Evolutionary conservation across 2,797 vertebrate species (phyloP).

Genomic region (Enteromius viviparus): DNA sequence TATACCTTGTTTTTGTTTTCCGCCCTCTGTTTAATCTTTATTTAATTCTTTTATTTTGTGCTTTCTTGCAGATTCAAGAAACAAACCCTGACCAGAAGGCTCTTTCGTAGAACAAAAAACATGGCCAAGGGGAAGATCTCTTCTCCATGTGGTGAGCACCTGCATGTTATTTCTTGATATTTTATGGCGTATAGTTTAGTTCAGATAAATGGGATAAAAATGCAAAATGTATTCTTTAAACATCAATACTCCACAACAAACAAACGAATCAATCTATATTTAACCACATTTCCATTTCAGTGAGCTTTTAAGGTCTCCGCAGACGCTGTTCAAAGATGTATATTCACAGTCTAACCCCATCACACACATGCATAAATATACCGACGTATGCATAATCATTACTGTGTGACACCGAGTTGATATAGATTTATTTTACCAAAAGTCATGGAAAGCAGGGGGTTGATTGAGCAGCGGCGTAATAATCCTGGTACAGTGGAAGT

Average conservation of each 20-base stretch:
- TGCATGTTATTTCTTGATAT: constrained; percentile 54
- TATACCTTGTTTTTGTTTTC: background rate
- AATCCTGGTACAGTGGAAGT: constrained; percentile 48
- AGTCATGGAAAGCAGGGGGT: constrained; percentile 23
- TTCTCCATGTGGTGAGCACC: constrained; percentile 79
- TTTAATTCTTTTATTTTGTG: constrained; percentile 24
- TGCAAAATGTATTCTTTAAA: constrained; percentile 31
- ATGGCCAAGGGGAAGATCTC: constrained; percentile 80
- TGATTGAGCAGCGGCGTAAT: constrained; percentile 45
- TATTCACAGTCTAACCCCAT: constrained; percentile 27
- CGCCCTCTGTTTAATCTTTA: constrained; percentile 43
- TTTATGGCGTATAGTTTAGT: constrained; percentile 46
- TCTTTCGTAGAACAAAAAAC: constrained; percentile 57
- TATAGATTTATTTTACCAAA: constrained; percentile 39
- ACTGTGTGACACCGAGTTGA: constrained; percentile 37
- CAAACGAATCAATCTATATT: constrained; percentile 32
- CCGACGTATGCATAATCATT: constrained; percentile 18
- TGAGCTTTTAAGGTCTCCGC: constrained; percentile 32
- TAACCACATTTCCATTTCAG: constrained; percentile 34
- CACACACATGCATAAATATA: constrained; percentile 26
- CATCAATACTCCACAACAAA: constrained; percentile 8
- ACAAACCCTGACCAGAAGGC: constrained; percentile 43
- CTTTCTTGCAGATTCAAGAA: constrained; percentile 65
- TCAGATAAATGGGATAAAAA: constrained; percentile 22
- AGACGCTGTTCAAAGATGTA: constrained; percentile 31